Base-by-base conservation (phyloP, 2,797 vertebrate species). In the Myotis daubentonii region DNA sequence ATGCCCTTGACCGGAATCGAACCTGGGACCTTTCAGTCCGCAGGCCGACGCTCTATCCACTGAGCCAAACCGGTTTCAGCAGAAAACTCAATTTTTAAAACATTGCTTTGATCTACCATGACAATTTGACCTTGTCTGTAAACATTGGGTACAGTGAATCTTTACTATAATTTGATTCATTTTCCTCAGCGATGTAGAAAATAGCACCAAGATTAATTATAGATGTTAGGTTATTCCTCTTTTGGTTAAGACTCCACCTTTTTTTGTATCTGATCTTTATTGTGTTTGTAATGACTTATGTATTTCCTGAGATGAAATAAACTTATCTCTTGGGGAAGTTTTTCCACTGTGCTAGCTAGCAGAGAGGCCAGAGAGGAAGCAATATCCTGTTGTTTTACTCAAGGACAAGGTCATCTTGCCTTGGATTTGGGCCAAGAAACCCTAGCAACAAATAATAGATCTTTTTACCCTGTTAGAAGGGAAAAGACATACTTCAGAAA, bases 391-490 rank as follows among this genome's bases (percentile, higher is more conserved):
- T 95, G 93, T 96, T 94, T 95, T 87, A 68, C 57, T 97, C 94
- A 96, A 97, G 95, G 96, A 93, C 96, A 96, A 97, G 97, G 94
- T 97, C 96, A 91, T 95, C 86, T 94, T 86, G 92, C 44, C 66
- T 96, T 96, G 95, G 93, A 92, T 89, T 93, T 94, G 84, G 53
- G 60, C 93, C 96, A 97, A 92, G 81, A 96, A 95, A 89, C 33
- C 70, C 85, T 93, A 86, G 47, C 78, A 95, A 92, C 80, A 96
- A 95, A 92, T 96, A 93, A 49, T 89, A 86, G 92, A 94, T 95
- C 81, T 92, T 96, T 92, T 95, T 83, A 83, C 75, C 11, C n/a
- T 47, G 3, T 91, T 91, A 70, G 72, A 94, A 94, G 49, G 85
- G 75, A 87, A 91, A 87, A 96, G 90, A 72, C 85, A 44, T 87